A percentile compares a stretch with the other conserved stretches of the same genome.
phyloP scores from a whole-genome alignment of 2,888 invertebrate species.

The Sphinx pinastri region DNA sequence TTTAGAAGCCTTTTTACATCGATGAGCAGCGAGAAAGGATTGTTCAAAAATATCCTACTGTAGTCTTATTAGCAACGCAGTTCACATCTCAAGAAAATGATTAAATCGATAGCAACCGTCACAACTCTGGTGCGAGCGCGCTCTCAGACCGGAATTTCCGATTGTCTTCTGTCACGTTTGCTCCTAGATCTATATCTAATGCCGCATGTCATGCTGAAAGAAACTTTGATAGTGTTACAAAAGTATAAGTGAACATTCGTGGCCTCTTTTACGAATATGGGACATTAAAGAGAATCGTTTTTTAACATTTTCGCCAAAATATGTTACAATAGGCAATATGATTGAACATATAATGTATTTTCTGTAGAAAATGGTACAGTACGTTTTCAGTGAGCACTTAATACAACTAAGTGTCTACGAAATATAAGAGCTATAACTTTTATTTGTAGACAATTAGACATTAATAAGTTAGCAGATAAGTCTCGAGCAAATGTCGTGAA shows the following conservation, averaged over 20 bases:
- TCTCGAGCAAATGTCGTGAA: not conserved
- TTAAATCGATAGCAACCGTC: not conserved
- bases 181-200: conserved; percentile 18
- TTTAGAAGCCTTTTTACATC: too few species aligned
- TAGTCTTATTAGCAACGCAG: too few species aligned
- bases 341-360: not conserved
- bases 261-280: not conserved
- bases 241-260: not conserved
- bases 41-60: too few species aligned
- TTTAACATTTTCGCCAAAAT: too few species aligned
- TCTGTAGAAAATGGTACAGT: not conserved
- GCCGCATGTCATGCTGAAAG: conserved; percentile 7
- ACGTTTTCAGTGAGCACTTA: not conserved
- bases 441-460: conserved; percentile 8
- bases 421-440: not conserved
- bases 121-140: not conserved
- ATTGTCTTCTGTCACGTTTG: conserved; percentile 16
- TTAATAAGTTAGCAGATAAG: not conserved
- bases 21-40: too few species aligned
- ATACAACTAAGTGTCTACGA: not conserved
- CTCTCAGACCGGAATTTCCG: not conserved
- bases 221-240: conserved; percentile 3
- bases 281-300: too few species aligned
- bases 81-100: not conserved
- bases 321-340: too few species aligned